A percentile compares a stretch with the other conserved stretches of the same genome.
Evolutionary conservation across 2,888 invertebrate genomes (phyloP).

Genomic region (Trissolcus brochymenae): DNA sequence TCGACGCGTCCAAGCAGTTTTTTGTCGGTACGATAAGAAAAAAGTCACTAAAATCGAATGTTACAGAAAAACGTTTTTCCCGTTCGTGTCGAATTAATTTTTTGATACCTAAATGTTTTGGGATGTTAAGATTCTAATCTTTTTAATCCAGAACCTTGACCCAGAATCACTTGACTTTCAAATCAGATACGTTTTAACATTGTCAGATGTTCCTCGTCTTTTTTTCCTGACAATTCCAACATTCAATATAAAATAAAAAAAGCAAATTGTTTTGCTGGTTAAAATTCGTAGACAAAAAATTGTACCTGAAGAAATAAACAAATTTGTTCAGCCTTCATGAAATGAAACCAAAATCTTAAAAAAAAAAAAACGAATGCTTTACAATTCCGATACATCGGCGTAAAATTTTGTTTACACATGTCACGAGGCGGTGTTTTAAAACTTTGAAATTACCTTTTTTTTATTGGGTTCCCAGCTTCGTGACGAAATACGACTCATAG

Average conservation of each 20-base stretch:
- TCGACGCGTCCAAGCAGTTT: constrained; percentile 8
- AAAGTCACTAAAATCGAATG: neutral
- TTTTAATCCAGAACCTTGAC: constrained; percentile 20
- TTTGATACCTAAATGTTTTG: no score
- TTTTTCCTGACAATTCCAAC: neutral
- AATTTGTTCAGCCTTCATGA: neutral
- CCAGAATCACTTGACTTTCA: constrained; percentile 23
- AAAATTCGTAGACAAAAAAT: no score
- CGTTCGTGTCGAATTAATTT: no score
- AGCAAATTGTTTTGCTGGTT: no score
- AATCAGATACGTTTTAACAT: constrained; percentile 2
- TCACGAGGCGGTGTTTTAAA: constrained; percentile 47
- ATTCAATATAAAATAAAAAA: no score
- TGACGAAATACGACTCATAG: constrained; percentile 51
- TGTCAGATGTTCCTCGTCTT: neutral
- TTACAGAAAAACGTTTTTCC: no score
- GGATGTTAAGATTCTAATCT: constrained; percentile 19
- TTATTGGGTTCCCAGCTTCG: constrained; percentile 21
- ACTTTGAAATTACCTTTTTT: constrained; percentile 20
- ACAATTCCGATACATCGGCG: constrained; percentile 25
- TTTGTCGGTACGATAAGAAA: constrained; percentile 9
- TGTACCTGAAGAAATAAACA: no score
- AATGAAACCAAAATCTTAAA: constrained; percentile 25
- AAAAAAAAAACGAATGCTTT: constrained; percentile 23
- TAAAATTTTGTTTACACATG: constrained; percentile 48